These are phyloP conservation scores for Cyrtodaria siliqua DNA, from an alignment of 2,888 invertebrate species.

Conservation along the genomic window DNA sequence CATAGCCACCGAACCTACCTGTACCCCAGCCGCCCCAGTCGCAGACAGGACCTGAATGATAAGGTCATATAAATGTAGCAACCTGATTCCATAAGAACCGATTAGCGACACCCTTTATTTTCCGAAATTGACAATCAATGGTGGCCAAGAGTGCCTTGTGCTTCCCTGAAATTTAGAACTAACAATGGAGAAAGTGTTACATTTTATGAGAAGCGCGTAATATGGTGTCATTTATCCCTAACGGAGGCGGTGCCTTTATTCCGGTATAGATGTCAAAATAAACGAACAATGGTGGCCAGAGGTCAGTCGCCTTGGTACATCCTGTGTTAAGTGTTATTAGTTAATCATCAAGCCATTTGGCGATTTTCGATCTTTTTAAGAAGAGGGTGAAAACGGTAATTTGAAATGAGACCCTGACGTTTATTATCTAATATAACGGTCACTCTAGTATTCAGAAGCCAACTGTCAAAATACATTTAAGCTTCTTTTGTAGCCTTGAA, in stretches of 20 bases:
- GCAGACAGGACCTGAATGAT: slow-evolving; percentile 14
- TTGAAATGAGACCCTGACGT: slow-evolving; percentile 48
- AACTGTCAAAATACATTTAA: slow-evolving; percentile 8
- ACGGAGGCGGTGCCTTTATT: not conserved
- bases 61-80: slow-evolving; percentile 14
- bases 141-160: too few relatives aligned
- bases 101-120: slow-evolving; percentile 9
- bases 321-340: slow-evolving; percentile 39
- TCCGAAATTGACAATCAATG: not conserved
- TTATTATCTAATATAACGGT: slow-evolving; percentile 53
- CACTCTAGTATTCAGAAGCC: slow-evolving; percentile 14
- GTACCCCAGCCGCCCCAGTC: slow-evolving; percentile 33
- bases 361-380: not conserved
- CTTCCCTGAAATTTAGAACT: too few relatives aligned
- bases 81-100: not conserved
- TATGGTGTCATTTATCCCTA: slow-evolving; percentile 4
- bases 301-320: slow-evolving; percentile 37
- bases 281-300: slow-evolving; percentile 47
- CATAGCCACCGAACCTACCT: slow-evolving; percentile 38
- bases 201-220: not conserved
- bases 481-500: too few relatives aligned
- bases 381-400: slow-evolving; percentile 34
- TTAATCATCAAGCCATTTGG: slow-evolving; percentile 34
- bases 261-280: slow-evolving; percentile 46
- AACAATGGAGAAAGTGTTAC: slow-evolving; percentile 9